Conservation (phyloP, 2,113 vertebrate species). For the Ammodytes dubius region DNA sequence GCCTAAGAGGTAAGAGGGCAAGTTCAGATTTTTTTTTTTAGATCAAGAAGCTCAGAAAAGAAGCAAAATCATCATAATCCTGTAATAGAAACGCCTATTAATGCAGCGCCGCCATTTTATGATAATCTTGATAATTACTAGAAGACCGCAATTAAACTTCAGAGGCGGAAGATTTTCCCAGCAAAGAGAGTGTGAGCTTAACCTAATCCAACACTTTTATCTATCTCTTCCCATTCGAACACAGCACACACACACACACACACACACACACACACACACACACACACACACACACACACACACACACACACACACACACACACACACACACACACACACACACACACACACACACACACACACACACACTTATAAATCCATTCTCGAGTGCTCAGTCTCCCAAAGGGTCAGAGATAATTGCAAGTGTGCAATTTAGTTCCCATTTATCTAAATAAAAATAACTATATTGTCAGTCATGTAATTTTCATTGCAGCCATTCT, state of each 20-base stretch:
- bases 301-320: too few species aligned
- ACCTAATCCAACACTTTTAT: slow-evolving; percentile 29
- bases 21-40: slow-evolving; percentile 14
- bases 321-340: too few species aligned
- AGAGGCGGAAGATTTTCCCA: slow-evolving; percentile 28
- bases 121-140: slow-evolving; percentile 1
- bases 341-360: too few species aligned
- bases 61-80: not conserved
- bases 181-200: slow-evolving; percentile 25
- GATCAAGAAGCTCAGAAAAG: slow-evolving; percentile 22
- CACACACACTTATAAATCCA: slow-evolving; percentile 22
- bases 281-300: too few species aligned
- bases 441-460: too few species aligned
- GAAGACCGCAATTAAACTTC: slow-evolving; percentile 40
- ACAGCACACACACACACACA: too few species aligned
- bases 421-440: not conserved
- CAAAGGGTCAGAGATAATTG: slow-evolving; percentile 47
- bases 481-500: too few species aligned
- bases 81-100: slow-evolving; percentile 19
- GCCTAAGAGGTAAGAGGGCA: slow-evolving; percentile 8
- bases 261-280: too few species aligned
- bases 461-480: too few species aligned
- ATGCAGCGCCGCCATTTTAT: not conserved
- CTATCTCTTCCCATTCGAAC: slow-evolving; percentile 36
- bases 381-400: slow-evolving; percentile 12